These are phyloP conservation scores for Semicossyphus pulcher DNA, from an alignment of 2,113 vertebrate species.

Conservation along the genomic window DNA sequence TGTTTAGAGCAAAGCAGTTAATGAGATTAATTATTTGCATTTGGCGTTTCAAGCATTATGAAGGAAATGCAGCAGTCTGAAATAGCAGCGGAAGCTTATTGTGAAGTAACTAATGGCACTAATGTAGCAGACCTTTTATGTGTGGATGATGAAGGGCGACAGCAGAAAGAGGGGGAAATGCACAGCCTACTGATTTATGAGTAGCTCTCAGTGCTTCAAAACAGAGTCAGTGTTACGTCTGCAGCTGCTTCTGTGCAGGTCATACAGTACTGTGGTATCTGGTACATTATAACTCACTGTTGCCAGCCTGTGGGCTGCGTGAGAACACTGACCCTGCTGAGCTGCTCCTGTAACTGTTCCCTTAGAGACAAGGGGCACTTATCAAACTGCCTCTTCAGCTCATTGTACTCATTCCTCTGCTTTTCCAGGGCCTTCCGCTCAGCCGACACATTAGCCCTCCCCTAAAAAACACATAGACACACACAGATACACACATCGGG, in stretches of 20 bases:
- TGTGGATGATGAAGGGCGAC: slow-evolving; percentile 26
- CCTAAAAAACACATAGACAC: slow-evolving; percentile 88
- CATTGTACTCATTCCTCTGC: slow-evolving; percentile 92
- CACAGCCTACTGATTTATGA: slow-evolving; percentile 40
- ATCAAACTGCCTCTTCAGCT: slow-evolving; percentile 97
- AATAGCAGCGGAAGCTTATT: slow-evolving; percentile 13
- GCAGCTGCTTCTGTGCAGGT: slow-evolving; percentile 40
- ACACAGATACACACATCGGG: slow-evolving; percentile 49
- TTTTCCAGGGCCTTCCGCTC: slow-evolving; percentile 94
- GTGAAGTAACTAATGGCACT: neutral
- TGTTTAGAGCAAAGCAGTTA: slow-evolving; percentile 68
- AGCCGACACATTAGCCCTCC: slow-evolving; percentile 95
- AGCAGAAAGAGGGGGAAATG: slow-evolving; percentile 40
- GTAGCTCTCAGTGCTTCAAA: slow-evolving; percentile 32
- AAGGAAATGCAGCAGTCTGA: slow-evolving; percentile 26
- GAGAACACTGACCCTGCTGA: slow-evolving; percentile 96
- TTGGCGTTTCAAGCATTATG: slow-evolving; percentile 37
- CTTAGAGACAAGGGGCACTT: slow-evolving; percentile 97
- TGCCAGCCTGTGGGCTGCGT: slow-evolving; percentile 78
- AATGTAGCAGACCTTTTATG: slow-evolving; percentile 5
- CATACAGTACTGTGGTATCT: slow-evolving; percentile 58
- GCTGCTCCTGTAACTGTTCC: slow-evolving; percentile 96
- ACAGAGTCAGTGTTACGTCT: slow-evolving; percentile 51
- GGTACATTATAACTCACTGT: slow-evolving; percentile 76
- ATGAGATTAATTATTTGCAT: slow-evolving; percentile 44